phyloP scores from a whole-genome alignment of 1,140 invertebrate species.

The Drosophila micromelanica region DNA sequence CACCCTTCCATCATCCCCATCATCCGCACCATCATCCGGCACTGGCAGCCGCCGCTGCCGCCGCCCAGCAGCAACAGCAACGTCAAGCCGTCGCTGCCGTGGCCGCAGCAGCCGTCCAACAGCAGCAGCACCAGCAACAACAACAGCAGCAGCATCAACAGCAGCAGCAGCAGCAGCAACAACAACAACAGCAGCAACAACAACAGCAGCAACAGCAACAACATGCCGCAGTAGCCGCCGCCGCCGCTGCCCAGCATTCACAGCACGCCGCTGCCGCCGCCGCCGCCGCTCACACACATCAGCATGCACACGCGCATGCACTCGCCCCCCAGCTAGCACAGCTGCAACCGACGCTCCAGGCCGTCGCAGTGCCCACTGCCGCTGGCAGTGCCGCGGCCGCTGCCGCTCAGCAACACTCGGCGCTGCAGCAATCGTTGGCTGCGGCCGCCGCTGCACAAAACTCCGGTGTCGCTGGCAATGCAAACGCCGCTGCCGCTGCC shows the following conservation, averaged over 20 bases:
- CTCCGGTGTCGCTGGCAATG: slow-evolving; percentile 50
- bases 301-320: slow-evolving; percentile 62
- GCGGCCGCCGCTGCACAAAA: slow-evolving; percentile 65
- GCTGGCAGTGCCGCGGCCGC: slow-evolving; percentile 62
- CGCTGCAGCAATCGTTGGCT: slow-evolving; percentile 70
- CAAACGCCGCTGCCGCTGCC: slow-evolving; percentile 69
- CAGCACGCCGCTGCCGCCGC: slow-evolving; percentile 62
- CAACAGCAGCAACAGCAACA: slow-evolving; percentile 62
- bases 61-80: slow-evolving; percentile 86
- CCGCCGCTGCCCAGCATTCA: slow-evolving; percentile 62
- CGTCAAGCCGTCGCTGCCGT: slow-evolving; percentile 88
- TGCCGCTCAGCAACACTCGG: slow-evolving; percentile 58
- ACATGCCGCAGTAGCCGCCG: slow-evolving; percentile 54
- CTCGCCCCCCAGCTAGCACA: slow-evolving; percentile 61
- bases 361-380: slow-evolving; percentile 64
- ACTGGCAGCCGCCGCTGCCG: slow-evolving; percentile 87
- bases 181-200: slow-evolving; percentile 88
- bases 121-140: slow-evolving; percentile 87
- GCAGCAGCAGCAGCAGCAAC: slow-evolving; percentile 85
- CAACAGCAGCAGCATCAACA: slow-evolving; percentile 59
- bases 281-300: slow-evolving; percentile 59
- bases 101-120: slow-evolving; percentile 87
- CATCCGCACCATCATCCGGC: slow-evolving; percentile 86
- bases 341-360: slow-evolving; percentile 58
- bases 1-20: slow-evolving; percentile 86